These are phyloP conservation scores for Coleophora flavipennella DNA, from an alignment of 2,888 invertebrate genomes.

Conservation along the genomic window DNA sequence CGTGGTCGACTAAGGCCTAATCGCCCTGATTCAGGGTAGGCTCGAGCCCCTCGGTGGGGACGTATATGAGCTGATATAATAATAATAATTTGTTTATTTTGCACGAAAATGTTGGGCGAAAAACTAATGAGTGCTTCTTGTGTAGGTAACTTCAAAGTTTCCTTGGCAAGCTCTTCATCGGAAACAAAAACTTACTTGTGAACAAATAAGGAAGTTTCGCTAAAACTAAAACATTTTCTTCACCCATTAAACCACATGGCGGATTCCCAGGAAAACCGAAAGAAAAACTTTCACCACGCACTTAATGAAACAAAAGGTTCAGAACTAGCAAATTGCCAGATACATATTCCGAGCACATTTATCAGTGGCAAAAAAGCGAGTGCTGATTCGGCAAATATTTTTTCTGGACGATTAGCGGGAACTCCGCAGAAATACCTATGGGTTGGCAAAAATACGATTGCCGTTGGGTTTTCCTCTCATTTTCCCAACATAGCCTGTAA, in stretches of 20 bases:
- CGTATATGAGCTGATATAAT: too few relatives aligned
- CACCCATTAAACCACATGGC: slow-evolving; percentile 19
- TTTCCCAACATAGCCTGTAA: neutral
- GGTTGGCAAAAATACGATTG: slow-evolving; percentile 21
- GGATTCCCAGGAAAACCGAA: slow-evolving; percentile 23
- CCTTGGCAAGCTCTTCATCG: too few relatives aligned
- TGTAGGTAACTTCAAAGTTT: too few relatives aligned
- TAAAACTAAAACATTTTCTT: slow-evolving; percentile 3
- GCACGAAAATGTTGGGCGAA: too few relatives aligned
- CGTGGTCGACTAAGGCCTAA: too few relatives aligned
- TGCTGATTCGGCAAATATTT: slow-evolving; percentile 65
- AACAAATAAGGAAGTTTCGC: too few relatives aligned
- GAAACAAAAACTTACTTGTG: too few relatives aligned
- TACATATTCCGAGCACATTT: slow-evolving; percentile 60
- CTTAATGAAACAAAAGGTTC: slow-evolving; percentile 52
- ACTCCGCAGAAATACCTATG: slow-evolving; percentile 59
- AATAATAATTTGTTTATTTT: too few relatives aligned
- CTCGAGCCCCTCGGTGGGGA: too few relatives aligned
- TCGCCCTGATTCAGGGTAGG: too few relatives aligned
- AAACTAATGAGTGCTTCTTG: too few relatives aligned
- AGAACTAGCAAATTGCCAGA: slow-evolving; percentile 46
- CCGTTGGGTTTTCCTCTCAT: slow-evolving; percentile 4
- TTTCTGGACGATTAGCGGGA: slow-evolving; percentile 67
- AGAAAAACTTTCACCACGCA: slow-evolving; percentile 24
- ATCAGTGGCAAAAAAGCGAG: slow-evolving; percentile 55